Conservation (phyloP, 2,797 vertebrate genomes). For the Triplophysa bombifrons region DNA sequence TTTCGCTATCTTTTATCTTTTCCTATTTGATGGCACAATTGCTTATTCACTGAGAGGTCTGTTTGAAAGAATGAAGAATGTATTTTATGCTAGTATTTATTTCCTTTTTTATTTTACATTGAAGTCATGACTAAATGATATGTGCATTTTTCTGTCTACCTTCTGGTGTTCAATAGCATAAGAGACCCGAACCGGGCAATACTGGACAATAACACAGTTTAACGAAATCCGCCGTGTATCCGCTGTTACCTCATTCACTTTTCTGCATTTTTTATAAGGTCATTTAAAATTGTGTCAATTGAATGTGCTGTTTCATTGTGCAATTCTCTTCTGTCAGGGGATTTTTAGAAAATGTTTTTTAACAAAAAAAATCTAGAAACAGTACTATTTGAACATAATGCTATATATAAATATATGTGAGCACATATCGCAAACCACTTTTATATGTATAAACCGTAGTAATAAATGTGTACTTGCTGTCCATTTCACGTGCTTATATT, state of each 20-base stretch:
- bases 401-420: conserved; percentile 49
- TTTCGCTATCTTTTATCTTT: conserved; percentile 40
- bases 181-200: conserved; percentile 6
- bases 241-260: conserved; percentile 36
- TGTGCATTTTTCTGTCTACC: neutral
- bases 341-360: conserved; percentile 64
- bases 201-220: conserved; percentile 10
- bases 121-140: neutral
- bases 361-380: conserved; percentile 46
- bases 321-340: conserved; percentile 57
- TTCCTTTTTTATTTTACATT: conserved; percentile 1
- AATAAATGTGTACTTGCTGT: conserved; percentile 58
- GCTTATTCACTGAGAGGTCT: conserved; percentile 29
- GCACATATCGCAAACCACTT: conserved; percentile 56
- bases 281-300: conserved; percentile 61
- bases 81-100: conserved; percentile 3
- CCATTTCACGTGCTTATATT: conserved; percentile 49
- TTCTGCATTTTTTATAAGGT: conserved; percentile 34
- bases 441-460: conserved; percentile 59
- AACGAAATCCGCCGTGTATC: conserved; percentile 28
- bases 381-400: conserved; percentile 52
- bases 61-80: conserved; percentile 10
- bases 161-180: conserved; percentile 7
- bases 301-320: conserved; percentile 42
- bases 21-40: conserved; percentile 40